Conservation (phyloP, 2,888 invertebrate genomes). For the Pachycephus smyrnensis region DNA sequence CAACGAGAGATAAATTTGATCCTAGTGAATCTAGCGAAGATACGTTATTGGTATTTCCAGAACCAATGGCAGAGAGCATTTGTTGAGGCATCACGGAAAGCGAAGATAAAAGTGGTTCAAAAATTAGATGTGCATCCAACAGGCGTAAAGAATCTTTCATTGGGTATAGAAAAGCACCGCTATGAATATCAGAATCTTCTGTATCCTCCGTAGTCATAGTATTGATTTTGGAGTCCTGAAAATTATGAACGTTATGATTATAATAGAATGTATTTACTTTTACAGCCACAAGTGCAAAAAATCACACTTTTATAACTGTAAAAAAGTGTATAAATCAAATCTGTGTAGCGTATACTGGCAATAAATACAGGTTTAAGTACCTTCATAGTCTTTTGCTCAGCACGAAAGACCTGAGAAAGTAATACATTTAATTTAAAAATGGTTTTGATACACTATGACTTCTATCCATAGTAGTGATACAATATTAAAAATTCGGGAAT, state of each 20-base stretch:
- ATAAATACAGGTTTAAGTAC: slow-evolving; percentile 40
- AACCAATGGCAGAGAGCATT: slow-evolving; percentile 71
- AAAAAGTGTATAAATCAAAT: background rate
- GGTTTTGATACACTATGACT: background rate
- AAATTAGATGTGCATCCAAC: slow-evolving; percentile 93
- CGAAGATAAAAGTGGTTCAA: slow-evolving; percentile 90
- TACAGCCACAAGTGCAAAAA: slow-evolving; percentile 6
- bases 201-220: slow-evolving; percentile 66
- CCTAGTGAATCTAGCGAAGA: slow-evolving; percentile 89
- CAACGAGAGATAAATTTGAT: slow-evolving; percentile 85
- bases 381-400: slow-evolving; percentile 61
- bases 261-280: background rate
- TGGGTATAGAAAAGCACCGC: slow-evolving; percentile 78
- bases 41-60: slow-evolving; percentile 70
- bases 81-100: slow-evolving; percentile 93
- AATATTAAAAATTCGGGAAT: slow-evolving; percentile 1
- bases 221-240: slow-evolving; percentile 66
- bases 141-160: slow-evolving; percentile 87
- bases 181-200: slow-evolving; percentile 62
- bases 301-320: background rate
- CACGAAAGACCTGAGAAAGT: slow-evolving; percentile 59
- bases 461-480: background rate
- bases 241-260: background rate
- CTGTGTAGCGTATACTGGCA: background rate
- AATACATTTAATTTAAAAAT: slow-evolving; percentile 12